Evolutionary conservation across 2,888 invertebrate genomes (phyloP), one percentile per base, ranked within the genome.

Genomic region (Caenorhabditis zanzibari): DNA sequence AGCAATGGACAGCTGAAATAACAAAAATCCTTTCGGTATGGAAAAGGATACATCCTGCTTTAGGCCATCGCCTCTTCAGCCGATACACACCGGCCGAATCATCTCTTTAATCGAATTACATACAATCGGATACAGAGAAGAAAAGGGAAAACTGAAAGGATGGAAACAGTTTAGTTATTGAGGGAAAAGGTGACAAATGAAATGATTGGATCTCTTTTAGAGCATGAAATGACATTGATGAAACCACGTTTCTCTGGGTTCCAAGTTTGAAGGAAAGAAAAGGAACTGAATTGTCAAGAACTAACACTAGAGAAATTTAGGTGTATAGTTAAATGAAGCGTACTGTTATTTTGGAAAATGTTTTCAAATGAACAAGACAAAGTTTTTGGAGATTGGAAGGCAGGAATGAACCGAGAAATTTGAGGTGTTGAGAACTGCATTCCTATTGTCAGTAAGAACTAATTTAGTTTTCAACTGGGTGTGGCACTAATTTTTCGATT

Each of bases 81-180:
- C 52, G 68, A 68, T 16, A 68, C 38, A 63, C 52, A 63, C 44
- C 68, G 44, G n/a, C 56, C 79, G 71, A 71, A 71, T 79, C 63
- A 64, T 71, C 71, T 56, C 64, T 79, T 79, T 79, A 79, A 79
- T 79, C 79, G 79, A 79, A 79, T 79, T 71, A 79, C 71, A 79
- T 69, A 59, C 59, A 59, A 66, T 64, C 47, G 54, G 74, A 49
- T 49, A 63, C 49, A 32, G 35, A 41, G 24, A 61, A 52, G 10
- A 54, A 24, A 24, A 38, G 6, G 35, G 54, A 26, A 26, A 26
- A 58, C 9, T 28, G 44, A 19, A 61, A 69, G 47, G n/a, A n/a
- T n/a, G n/a, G 38, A 38, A 69, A 59, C 49, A 35, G 41, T 32
- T 49, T 16, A 68, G 64, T n/a, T 19, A 44, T 47, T 49, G n/a